phyloP scores from a whole-genome alignment of 2,113 vertebrate genomes.

The Rhineura floridana region DNA sequence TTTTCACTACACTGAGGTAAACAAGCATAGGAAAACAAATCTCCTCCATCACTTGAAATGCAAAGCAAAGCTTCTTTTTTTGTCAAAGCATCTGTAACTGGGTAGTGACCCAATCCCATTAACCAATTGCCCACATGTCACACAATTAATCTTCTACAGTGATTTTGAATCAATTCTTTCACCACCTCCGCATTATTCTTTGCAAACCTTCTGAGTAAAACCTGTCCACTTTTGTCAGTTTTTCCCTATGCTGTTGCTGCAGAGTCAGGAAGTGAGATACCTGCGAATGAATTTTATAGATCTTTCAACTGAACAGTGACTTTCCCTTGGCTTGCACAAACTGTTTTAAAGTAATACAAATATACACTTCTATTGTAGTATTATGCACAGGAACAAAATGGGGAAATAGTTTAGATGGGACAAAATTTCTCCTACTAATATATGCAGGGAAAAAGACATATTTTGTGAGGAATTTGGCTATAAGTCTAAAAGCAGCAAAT shows the following conservation, averaged over 20 bases:
- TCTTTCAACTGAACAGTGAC: conserved; percentile 14
- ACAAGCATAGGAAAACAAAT: conserved; percentile 7
- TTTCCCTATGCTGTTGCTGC: conserved; percentile 40
- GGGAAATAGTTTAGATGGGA: background rate
- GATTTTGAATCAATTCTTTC: conserved; percentile 62
- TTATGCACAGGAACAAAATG: background rate
- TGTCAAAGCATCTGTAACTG: conserved; percentile 69
- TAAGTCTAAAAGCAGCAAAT: no score
- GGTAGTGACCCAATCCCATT: conserved; percentile 74
- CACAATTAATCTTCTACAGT: conserved; percentile 76
- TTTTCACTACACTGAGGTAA: background rate
- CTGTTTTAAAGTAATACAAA: background rate
- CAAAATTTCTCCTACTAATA: background rate
- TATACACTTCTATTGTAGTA: background rate
- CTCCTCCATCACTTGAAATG: background rate
- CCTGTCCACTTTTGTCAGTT: conserved; percentile 57
- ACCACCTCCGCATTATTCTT: conserved; percentile 65
- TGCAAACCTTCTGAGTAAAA: conserved; percentile 56
- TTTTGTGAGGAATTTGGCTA: background rate
- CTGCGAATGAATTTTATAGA: conserved; percentile 62
- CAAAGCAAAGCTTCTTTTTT: conserved; percentile 47
- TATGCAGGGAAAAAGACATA: background rate
- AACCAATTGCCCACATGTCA: conserved; percentile 72
- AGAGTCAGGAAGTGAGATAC: conserved; percentile 54
- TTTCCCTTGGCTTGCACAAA: background rate